These are phyloP conservation scores for Druon quercuslanigerum DNA, from an alignment of 1,140 invertebrate genomes.

Conservation along the genomic window DNA sequence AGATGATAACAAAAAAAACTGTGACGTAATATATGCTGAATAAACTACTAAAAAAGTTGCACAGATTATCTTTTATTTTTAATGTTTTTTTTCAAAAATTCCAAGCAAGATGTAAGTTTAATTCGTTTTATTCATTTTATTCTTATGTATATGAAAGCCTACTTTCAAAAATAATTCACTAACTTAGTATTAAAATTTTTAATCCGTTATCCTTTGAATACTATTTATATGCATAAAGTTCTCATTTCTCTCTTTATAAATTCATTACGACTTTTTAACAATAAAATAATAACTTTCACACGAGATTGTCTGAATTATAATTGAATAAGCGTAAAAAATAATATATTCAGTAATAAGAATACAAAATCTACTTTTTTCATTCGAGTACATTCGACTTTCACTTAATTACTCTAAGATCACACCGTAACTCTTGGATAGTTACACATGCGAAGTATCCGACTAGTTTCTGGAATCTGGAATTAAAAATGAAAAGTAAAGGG, in stretches of 20 bases:
- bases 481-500: slow-evolving; percentile 1
- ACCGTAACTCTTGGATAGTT: slow-evolving; percentile 13
- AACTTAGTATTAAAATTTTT: too few relatives aligned
- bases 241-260: neutral
- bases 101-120: too few relatives aligned
- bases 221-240: too few relatives aligned
- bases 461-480: neutral
- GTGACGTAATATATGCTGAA: too few relatives aligned
- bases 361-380: slow-evolving; percentile 29
- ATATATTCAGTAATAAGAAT: slow-evolving; percentile 16
- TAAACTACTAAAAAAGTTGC: too few relatives aligned
- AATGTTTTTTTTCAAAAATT: too few relatives aligned
- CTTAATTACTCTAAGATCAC: slow-evolving; percentile 26
- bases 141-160: too few relatives aligned
- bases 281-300: too few relatives aligned
- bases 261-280: neutral
- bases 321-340: neutral
- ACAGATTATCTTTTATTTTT: neutral
- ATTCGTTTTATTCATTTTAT: too few relatives aligned
- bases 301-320: neutral
- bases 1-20: too few relatives aligned
- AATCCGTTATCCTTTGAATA: too few relatives aligned
- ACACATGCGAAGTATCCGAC: slow-evolving; percentile 8
- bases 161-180: too few relatives aligned
- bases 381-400: slow-evolving; percentile 22